A percentile compares a stretch with the other conserved stretches of the same genome.
These are phyloP conservation scores for Lepilemur ruficaudatus DNA, from an alignment of 2,797 vertebrate species.

Conservation along the genomic window DNA sequence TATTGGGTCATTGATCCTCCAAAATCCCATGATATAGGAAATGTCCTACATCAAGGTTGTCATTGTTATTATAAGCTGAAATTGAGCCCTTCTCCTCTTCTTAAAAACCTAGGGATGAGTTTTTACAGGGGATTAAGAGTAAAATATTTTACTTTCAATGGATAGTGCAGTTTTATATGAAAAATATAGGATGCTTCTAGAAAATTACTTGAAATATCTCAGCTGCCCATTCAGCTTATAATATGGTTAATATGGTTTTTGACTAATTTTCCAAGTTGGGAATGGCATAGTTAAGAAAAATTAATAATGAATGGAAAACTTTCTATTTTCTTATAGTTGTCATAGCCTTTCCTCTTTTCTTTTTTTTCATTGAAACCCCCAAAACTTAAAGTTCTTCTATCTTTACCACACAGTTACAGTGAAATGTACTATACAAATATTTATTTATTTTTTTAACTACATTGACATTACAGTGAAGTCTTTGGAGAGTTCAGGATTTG, in stretches of 20 bases:
- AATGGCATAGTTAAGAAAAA: slow-evolving; percentile 55
- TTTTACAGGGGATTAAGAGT: slow-evolving; percentile 55
- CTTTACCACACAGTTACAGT: slow-evolving; percentile 49
- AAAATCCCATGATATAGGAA: slow-evolving; percentile 51
- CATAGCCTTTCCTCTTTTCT: slow-evolving; percentile 27
- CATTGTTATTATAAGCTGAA: slow-evolving; percentile 86
- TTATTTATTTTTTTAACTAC: slow-evolving; percentile 33
- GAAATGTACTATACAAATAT: slow-evolving; percentile 52
- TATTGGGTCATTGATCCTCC: slow-evolving; percentile 20
- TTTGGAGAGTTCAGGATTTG: slow-evolving; percentile 70
- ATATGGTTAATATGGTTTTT: slow-evolving; percentile 64
- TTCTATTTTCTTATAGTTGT: slow-evolving; percentile 49
- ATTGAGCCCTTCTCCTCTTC: slow-evolving; percentile 52
- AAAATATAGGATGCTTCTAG: slow-evolving; percentile 31
- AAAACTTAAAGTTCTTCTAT: slow-evolving; percentile 23
- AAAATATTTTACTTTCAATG: slow-evolving; percentile 52
- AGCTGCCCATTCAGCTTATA: slow-evolving; percentile 83
- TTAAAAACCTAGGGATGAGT: slow-evolving; percentile 57
- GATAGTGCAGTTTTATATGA: slow-evolving; percentile 21
- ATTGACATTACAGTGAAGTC: slow-evolving; percentile 48
- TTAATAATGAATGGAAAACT: slow-evolving; percentile 53
- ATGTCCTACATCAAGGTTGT: slow-evolving; percentile 72
- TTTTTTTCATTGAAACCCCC: slow-evolving; percentile 36
- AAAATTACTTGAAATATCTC: slow-evolving; percentile 71
- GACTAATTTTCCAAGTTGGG: slow-evolving; percentile 70